These are phyloP conservation scores for mouse (Mus musculus) DNA, from an alignment of 2,113 vertebrate species.

Conservation along the genomic window GRCm39 chr11:74385501-74386000, in stretches of 20 bases:
- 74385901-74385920: too few species aligned
- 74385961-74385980: too few species aligned
- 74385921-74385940: too few species aligned
- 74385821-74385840: background rate
- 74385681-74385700: background rate
- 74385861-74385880: slow-evolving; percentile 20
- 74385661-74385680: slow-evolving; percentile 14
- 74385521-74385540: background rate
- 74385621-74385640: background rate
- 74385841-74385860: background rate
- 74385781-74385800: background rate
- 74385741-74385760: background rate
- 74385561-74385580: background rate
- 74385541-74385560: background rate
- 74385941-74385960: too few species aligned
- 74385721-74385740: background rate
- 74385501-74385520: background rate
- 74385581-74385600: background rate
- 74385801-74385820: background rate
- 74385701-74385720: background rate
- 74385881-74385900: background rate
- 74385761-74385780: background rate
- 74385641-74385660: too few species aligned
- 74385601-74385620: background rate
- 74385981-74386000: too few species aligned